phyloP scores from a whole-genome alignment of 2,797 vertebrate species.

The Enteromius argenteus region DNA sequence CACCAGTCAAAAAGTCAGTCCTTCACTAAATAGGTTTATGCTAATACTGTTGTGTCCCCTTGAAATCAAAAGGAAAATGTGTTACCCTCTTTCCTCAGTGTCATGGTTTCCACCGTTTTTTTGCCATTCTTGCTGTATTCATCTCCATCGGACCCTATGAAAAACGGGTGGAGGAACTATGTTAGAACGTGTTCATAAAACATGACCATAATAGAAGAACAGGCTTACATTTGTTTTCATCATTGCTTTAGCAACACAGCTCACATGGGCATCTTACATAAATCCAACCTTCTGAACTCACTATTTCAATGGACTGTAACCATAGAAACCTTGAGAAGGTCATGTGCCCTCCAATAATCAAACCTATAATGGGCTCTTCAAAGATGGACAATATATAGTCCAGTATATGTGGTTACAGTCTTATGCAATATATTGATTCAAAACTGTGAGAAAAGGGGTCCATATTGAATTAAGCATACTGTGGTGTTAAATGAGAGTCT shows the following conservation, averaged over 20 bases:
- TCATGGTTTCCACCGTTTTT: constrained; percentile 90
- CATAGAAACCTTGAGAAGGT: not conserved
- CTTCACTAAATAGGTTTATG: not conserved
- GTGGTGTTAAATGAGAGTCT: not conserved
- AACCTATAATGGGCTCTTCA: not conserved
- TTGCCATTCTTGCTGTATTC: constrained; percentile 86
- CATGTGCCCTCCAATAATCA: not conserved
- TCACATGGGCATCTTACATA: not conserved
- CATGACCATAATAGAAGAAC: not conserved
- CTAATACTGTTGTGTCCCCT: not conserved
- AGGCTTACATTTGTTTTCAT: not conserved
- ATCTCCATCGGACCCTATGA: constrained; percentile 83
- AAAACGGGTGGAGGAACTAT: constrained; percentile 41
- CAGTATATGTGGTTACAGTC: not conserved
- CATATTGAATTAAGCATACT: not conserved
- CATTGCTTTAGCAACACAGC: not conserved
- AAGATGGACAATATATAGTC: constrained; percentile 2
- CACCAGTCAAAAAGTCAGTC: not conserved
- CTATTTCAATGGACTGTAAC: not conserved
- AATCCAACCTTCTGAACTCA: not conserved
- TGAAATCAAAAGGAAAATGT: not conserved
- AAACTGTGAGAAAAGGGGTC: not conserved
- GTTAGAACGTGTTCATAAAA: not conserved
- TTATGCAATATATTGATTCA: not conserved
- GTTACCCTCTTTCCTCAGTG: constrained; percentile 91